Evolutionary conservation across 1,140 invertebrate genomes (phyloP), one percentile per base, ranked within the genome.

Genomic region (Archivesica marissinica): DNA sequence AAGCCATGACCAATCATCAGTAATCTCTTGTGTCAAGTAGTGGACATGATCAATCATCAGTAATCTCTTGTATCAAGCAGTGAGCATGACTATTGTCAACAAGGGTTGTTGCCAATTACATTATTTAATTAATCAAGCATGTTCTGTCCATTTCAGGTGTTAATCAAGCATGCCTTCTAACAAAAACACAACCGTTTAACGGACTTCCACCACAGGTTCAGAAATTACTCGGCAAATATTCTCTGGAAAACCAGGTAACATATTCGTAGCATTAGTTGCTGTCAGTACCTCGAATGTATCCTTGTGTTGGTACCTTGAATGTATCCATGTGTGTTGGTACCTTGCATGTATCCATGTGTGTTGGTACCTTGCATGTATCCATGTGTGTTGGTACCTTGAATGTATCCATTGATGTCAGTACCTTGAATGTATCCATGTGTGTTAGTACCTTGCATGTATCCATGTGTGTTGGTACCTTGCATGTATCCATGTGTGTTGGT

Each of bases 111-210:
- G 6, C n/a, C 6, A 6, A 6, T 4, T 23, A 56, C 20, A 56
- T 6, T 20, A 7, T 56, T 11, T 11, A 56, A n/a, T 56, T 64
- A 64, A 20, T n/a, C 9, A 23, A 39, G 11, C 35, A 3, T 39
- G 3, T 25, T 11, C 20, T 9, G 20, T 39, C 9, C 7, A 15
- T 44, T 70, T 44, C 66, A 84, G 81, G 81, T 35, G 11, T 84
- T 23, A 35, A 84, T 11, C 81, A 84, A 30, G 81, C 81, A 0
- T 84, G 81, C 33, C 20, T 84, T 4, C 44, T 84, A 3, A 84
- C 81, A 47, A 84, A 84, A 39, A 54, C 81, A 9, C 81, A 84
- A 50, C 11, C n/a, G 15, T 84, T 84, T 66, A 23, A 75, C 47
- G 81, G 72, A 28, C 47, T 84, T n/a, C 81, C 81, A 7, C 20